These are phyloP conservation scores for Mylabris sibirica DNA, from an alignment of 2,888 invertebrate genomes.

Conservation along the genomic window DNA sequence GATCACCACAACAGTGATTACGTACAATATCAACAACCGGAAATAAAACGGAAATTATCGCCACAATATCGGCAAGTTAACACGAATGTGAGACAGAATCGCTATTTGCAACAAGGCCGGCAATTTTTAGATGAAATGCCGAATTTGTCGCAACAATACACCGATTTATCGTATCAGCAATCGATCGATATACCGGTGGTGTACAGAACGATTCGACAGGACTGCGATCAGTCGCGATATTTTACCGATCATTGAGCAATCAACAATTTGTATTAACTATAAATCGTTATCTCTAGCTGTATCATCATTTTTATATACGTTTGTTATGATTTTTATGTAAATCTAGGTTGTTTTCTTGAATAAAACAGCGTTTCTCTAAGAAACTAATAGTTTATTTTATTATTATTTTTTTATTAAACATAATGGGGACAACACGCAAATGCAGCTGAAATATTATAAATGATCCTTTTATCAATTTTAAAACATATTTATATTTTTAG, in stretches of 20 bases:
- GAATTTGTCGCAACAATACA: conserved; percentile 23
- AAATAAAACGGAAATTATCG: conserved; percentile 12
- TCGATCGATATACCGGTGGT: conserved; percentile 19
- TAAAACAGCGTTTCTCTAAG: conserved; percentile 47
- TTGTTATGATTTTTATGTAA: conserved; percentile 10
- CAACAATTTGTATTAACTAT: background rate
- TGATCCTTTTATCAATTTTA: background rate
- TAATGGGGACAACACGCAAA: conserved; percentile 61
- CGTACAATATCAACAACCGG: conserved; percentile 24
- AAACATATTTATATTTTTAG: conserved; percentile 1
- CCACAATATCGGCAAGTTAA: conserved; percentile 17
- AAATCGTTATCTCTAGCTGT: background rate
- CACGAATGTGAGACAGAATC: conserved; percentile 21
- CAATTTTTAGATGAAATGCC: conserved; percentile 28
- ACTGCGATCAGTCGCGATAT: background rate
- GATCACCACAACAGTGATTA: conserved; percentile 20
- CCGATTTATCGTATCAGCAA: conserved; percentile 27
- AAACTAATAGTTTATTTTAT: conserved; percentile 62
- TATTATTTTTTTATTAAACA: conserved; percentile 52
- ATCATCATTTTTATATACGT: background rate
- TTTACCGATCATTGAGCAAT: background rate
- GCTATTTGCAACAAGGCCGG: conserved; percentile 22
- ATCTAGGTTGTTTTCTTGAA: conserved; percentile 2
- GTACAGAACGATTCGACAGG: background rate
- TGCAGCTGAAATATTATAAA: conserved; percentile 54